Evolutionary conservation across 2,113 vertebrate genomes (phyloP), one percentile per base, ranked within the genome.

Genomic region (Notechis scutatus): DNA sequence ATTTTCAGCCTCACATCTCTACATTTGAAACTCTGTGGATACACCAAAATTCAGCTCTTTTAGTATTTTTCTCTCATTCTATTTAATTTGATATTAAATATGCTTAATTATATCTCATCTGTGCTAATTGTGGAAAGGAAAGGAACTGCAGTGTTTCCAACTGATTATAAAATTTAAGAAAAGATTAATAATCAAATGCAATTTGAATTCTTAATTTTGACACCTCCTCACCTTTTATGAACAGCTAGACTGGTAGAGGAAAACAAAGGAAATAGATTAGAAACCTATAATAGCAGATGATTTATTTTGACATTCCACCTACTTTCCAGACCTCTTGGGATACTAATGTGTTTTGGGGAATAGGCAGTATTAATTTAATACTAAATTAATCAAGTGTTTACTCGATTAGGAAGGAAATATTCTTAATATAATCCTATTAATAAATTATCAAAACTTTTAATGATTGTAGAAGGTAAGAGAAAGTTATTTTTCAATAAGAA

Each of bases 251-350:
- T 3, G 91, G 64, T 2, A 47, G 93, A 92, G 95, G 87, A 89
- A 94, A 93, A 94, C 20, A 45, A 86, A 18, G 47, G 34, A 34
- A 94, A 93, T 93, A 94, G 92, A 94, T 94, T 96, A 94, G 10
- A 50, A 81, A 88, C 18, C 64, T 45, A 56, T 29, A 42, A 69
- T 18, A 55, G 47, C 4, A 42, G n/a, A 88, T 42, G 21, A 47
- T 23, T 87, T 92, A 18, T 59, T 26, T 26, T 59, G 45, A 15
- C 55, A 45, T 47, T 74, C 9, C 5, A 24, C 0, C 29, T 39
- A 2, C 47, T 39, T 20, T 55, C 24, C 24, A 89, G 29, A 9
- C 24, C 47, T 45, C 52, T 57, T 52, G 21, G 0, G 91, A 42
- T 34, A 74, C 2, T 6, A 34, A 74, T 39, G 10, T 89, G 10